A percentile compares a stretch with the other conserved stretches of the same genome.
Conservation (phyloP, 2,113 vertebrate genomes). For the Callionymus lyra region DNA sequence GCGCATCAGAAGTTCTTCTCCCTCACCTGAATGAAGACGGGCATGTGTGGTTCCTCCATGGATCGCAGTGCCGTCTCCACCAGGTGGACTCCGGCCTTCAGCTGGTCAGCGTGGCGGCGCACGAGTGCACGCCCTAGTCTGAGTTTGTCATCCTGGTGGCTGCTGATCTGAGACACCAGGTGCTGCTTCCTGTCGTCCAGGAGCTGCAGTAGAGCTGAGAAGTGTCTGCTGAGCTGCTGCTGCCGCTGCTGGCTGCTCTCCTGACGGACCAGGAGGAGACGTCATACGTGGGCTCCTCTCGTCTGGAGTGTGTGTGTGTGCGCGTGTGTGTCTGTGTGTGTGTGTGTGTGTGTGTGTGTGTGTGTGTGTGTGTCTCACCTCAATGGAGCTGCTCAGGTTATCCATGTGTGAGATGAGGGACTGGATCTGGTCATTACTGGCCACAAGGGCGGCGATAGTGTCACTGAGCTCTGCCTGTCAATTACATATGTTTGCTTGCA, state of each 20-base stretch:
- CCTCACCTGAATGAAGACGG: constrained; percentile 79
- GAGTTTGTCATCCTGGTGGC: too few species aligned
- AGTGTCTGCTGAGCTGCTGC: constrained; percentile 70
- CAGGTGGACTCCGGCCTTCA: constrained; percentile 81
- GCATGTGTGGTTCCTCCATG: constrained; percentile 82
- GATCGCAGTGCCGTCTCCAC: constrained; percentile 77
- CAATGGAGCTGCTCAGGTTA: constrained; percentile 72
- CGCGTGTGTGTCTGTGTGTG: too few species aligned
- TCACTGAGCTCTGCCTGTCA: constrained; percentile 80
- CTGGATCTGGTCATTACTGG: constrained; percentile 81
- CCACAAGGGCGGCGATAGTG: constrained; percentile 77
- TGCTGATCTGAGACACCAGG: constrained; percentile 70
- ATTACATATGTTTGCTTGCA: too few species aligned
- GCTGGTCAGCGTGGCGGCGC: too few species aligned
- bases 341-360: too few species aligned
- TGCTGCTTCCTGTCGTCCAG: constrained; percentile 84
- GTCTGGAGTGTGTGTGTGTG: too few species aligned
- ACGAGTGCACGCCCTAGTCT: too few species aligned
- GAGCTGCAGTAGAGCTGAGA: constrained; percentile 67
- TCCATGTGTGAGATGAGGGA: constrained; percentile 83
- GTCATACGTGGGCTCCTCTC: too few species aligned
- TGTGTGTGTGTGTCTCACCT: constrained; percentile 61
- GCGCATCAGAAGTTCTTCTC: constrained; percentile 67
- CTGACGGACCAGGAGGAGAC: constrained; percentile 43
- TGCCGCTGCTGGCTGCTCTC: constrained; percentile 74